These are phyloP conservation scores for Tyrophagus putrescentiae DNA, from an alignment of 1,140 invertebrate species.

Conservation along the genomic window DNA sequence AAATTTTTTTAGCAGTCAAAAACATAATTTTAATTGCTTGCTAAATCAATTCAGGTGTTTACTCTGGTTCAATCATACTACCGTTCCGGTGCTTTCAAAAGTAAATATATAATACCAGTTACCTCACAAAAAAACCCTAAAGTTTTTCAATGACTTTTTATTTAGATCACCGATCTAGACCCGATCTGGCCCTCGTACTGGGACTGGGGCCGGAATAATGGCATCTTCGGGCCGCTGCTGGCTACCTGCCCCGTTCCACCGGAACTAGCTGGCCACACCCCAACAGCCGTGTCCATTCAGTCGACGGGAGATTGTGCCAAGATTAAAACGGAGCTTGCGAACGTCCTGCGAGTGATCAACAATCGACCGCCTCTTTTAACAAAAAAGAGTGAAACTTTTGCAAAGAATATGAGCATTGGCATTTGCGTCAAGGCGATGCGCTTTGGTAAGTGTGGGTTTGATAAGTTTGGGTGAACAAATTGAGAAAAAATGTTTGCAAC, in stretches of 20 bases:
- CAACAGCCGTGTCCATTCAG: slow-evolving; percentile 59
- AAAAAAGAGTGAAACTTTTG: too few relatives aligned
- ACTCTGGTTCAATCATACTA: slow-evolving; percentile 70
- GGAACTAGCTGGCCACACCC: slow-evolving; percentile 37
- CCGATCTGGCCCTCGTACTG: slow-evolving; percentile 75
- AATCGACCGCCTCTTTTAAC: slow-evolving; percentile 28
- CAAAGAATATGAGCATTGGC: slow-evolving; percentile 4
- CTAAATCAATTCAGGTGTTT: too few relatives aligned
- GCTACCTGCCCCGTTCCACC: slow-evolving; percentile 65
- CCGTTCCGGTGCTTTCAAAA: slow-evolving; percentile 58
- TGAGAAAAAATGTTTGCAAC: too few relatives aligned
- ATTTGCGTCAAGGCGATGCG: slow-evolving; percentile 17
- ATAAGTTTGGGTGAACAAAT: too few relatives aligned
- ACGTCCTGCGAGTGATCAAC: slow-evolving; percentile 64
- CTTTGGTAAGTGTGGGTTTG: too few relatives aligned
- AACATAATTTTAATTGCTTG: too few relatives aligned
- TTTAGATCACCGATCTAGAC: slow-evolving; percentile 72
- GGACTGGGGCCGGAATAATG: slow-evolving; percentile 72
- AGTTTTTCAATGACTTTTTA: too few relatives aligned
- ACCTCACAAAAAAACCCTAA: too few relatives aligned
- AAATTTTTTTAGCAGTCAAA: too few relatives aligned
- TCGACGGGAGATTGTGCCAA: slow-evolving; percentile 47
- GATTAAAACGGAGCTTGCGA: slow-evolving; percentile 59
- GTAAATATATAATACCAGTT: too few relatives aligned
- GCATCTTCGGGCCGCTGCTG: slow-evolving; percentile 74